Conservation (phyloP, 1,140 invertebrate genomes). For the Procambarus virginalis region DNA sequence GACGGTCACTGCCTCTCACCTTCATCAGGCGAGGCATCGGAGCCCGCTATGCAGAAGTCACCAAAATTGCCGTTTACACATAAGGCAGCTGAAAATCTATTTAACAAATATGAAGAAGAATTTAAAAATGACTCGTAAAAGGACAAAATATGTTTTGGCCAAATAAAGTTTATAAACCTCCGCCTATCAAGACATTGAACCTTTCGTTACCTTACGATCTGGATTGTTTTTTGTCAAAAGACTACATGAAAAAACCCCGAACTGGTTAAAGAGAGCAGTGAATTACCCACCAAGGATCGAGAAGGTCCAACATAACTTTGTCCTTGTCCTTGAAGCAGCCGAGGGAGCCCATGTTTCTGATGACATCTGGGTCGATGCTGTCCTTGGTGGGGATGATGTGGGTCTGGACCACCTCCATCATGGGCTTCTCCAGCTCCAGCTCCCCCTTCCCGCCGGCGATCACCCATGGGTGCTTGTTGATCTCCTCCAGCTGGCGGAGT, state of each 20-base stretch:
- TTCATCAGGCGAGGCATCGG: too few species aligned
- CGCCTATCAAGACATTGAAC: too few species aligned
- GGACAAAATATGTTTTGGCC: too few species aligned
- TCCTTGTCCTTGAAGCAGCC: constrained; percentile 99
- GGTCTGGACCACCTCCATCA: constrained; percentile 99
- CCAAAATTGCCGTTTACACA: too few species aligned
- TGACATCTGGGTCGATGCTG: constrained; percentile 97
- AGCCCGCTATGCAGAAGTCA: too few species aligned
- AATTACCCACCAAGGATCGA: constrained; percentile 89
- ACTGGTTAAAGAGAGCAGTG: too few species aligned
- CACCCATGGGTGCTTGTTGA: constrained; percentile 97
- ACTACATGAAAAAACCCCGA: background rate
- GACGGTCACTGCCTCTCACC: too few species aligned
- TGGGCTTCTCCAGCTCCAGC: constrained; percentile 93
- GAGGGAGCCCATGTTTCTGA: constrained; percentile 96
- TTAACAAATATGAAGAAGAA: too few species aligned
- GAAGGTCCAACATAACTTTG: constrained; percentile 93
- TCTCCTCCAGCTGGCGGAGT: constrained; percentile 86
- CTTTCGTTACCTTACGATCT: too few species aligned
- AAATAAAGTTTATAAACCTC: too few species aligned
- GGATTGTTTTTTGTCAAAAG: background rate
- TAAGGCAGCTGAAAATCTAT: too few species aligned
- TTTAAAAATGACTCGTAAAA: too few species aligned
- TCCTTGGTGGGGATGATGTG: constrained; percentile 97
- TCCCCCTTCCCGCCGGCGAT: constrained; percentile 95